A percentile compares a stretch with the other conserved stretches of the same genome.
phyloP scores from a whole-genome alignment of 2,888 invertebrate species.

The Phyllotreta cruciferae region DNA sequence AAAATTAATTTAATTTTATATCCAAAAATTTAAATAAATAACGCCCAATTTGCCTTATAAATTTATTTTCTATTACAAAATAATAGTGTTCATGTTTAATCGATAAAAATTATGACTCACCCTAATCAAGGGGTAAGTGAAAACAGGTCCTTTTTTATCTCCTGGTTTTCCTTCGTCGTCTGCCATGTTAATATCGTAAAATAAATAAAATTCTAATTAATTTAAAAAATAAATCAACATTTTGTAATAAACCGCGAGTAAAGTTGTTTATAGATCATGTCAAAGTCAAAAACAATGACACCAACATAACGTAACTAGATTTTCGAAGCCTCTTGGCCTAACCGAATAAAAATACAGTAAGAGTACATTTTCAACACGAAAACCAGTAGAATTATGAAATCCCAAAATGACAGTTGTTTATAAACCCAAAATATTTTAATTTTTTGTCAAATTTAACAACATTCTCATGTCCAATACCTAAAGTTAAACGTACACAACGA shows the following conservation, averaged over 20 bases:
- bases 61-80: background rate
- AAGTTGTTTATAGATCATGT: constrained; percentile 10
- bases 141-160: constrained; percentile 43
- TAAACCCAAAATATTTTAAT: background rate
- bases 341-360: background rate
- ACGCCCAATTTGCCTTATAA: background rate
- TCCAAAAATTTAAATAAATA: background rate
- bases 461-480: background rate
- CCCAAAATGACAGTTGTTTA: too few relatives aligned
- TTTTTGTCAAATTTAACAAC: background rate
- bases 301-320: constrained; percentile 1
- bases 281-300: background rate
- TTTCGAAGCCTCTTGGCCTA: background rate
- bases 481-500: constrained; percentile 30
- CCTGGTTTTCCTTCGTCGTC: constrained; percentile 43
- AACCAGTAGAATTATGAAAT: too few relatives aligned
- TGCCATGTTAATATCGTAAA: constrained; percentile 39
- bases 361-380: too few relatives aligned
- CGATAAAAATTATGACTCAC: constrained; percentile 45
- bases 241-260: constrained; percentile 28
- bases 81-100: constrained; percentile 27
- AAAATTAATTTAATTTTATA: too few relatives aligned
- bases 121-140: constrained; percentile 49
- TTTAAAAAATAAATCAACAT: constrained; percentile 20
- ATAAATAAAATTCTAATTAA: constrained; percentile 11